Percentiles rank a stretch among this genome's conserved stretches.
Conservation (phyloP, 2,888 invertebrate species). For the Leptopilina myrica region DNA sequence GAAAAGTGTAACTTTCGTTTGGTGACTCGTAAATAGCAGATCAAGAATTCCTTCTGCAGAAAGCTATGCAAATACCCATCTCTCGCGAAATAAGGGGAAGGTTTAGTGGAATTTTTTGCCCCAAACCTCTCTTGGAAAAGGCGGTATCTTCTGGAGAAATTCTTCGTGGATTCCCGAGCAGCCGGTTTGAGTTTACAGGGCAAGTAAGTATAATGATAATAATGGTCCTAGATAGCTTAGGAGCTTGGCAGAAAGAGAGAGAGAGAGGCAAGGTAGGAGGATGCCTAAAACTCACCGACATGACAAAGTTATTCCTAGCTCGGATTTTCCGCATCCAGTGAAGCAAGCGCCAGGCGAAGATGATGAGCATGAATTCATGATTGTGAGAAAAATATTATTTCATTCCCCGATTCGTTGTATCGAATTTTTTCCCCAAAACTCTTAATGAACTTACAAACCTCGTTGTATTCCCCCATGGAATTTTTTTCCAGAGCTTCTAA, state of each 20-base stretch:
- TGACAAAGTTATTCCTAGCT: conserved; percentile 52
- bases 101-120: conserved; percentile 28
- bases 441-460: background rate
- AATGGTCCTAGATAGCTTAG: conserved; percentile 55
- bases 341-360: background rate
- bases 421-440: background rate
- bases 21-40: conserved; percentile 7
- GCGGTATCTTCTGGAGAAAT: conserved; percentile 58
- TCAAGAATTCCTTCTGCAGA: background rate
- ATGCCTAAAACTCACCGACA: conserved; percentile 36
- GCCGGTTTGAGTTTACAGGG: conserved; percentile 46
- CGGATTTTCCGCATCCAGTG: conserved; percentile 54
- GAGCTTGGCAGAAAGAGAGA: conserved; percentile 24
- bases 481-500: no score
- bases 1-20: background rate
- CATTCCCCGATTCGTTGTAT: conserved; percentile 16
- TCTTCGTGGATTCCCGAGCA: conserved; percentile 57
- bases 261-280: background rate
- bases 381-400: conserved; percentile 61
- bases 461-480: no score
- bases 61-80: conserved; percentile 34
- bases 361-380: conserved; percentile 35
- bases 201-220: conserved; percentile 61
- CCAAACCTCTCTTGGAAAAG: background rate
- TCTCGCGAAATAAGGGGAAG: conserved; percentile 35